Base-by-base conservation (phyloP, 1,140 invertebrate genomes). In the Drosophila sp. region DNA sequence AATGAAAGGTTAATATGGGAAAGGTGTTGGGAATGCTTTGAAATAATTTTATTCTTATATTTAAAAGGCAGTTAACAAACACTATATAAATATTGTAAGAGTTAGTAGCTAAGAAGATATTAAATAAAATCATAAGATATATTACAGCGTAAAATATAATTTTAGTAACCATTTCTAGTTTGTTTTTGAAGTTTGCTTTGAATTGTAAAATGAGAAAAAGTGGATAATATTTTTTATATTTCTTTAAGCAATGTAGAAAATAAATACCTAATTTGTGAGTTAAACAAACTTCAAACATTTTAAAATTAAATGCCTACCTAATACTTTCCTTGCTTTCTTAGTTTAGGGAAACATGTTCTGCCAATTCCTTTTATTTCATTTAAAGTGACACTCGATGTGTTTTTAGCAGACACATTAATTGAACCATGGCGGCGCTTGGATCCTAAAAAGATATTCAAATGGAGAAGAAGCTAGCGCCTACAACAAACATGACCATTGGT, bases 341-440 rank as follows among this genome's bases (percentile, higher is more conserved):
- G 13, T 41, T 13, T 29, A 50, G 13, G 46, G n/a, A n/a, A n/a
- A 50, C 51, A 58, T 13, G 5, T 53, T 53, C 38, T 40, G 43
- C 45, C n/a, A 53, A 53, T 53, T 36, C 50, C 32, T 18, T 11
- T 53, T 53, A 63, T 48, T 16, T 73, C 41, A 18, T 2, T 27
- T 78, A 45, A 62, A 64, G 78, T 79, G 71, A 81, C 78, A 46
- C 50, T 51, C 29, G 58, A 64, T 69, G 76, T 76, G 72, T 69
- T 32, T 59, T 58, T 67, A 66, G 53, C 48, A 69, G 83, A 89
- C 83, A 83, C 50, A 76, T 69, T 89, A 89, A 87, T 89, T 89
- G 76, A 79, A 66, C 59, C 56, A 61, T 71, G 75, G 71, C 62
- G 63, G 64, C 51, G 72, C 65, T 38, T 56, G 74, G 56, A 67